phyloP scores from a whole-genome alignment of 2,113 vertebrate genomes.

The Salvelinus alpinus region DNA sequence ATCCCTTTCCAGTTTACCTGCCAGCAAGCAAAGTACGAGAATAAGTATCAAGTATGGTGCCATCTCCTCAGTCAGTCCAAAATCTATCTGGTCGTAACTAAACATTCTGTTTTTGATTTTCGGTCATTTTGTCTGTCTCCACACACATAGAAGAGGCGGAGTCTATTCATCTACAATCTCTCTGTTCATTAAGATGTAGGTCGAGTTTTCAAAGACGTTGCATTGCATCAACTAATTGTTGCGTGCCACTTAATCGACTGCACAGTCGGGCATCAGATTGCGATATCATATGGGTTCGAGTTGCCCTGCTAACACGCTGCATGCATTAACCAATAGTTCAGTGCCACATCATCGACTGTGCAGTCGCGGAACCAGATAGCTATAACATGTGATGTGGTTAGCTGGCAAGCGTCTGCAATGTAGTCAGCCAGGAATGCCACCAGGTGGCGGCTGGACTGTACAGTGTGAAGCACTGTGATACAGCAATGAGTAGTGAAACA shows the following conservation, averaged over 20 bases:
- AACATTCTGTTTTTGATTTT: not conserved
- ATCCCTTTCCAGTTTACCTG: not conserved
- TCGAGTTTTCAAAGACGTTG: not conserved
- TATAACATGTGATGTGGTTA: not conserved
- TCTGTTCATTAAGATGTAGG: not conserved
- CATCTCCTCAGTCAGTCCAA: not conserved
- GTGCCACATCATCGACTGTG: no score
- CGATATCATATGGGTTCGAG: no score
- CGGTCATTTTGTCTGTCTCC: not conserved
- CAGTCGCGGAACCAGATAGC: not conserved
- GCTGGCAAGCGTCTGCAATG: no score
- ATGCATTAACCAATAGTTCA: no score
- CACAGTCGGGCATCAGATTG: no score
- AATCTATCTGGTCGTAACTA: not conserved
- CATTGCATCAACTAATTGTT: not conserved
- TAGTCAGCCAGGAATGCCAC: no score
- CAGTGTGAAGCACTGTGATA: no score
- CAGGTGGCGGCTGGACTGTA: no score
- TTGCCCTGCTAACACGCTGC: no score
- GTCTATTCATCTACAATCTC: not conserved
- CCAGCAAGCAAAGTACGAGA: not conserved
- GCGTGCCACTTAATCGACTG: no score
- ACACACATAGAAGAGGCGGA: not conserved
- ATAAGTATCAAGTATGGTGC: not conserved
- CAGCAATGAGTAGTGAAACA: no score